phyloP scores from a whole-genome alignment of 2,888 invertebrate species.

The Augiades crinisus region DNA sequence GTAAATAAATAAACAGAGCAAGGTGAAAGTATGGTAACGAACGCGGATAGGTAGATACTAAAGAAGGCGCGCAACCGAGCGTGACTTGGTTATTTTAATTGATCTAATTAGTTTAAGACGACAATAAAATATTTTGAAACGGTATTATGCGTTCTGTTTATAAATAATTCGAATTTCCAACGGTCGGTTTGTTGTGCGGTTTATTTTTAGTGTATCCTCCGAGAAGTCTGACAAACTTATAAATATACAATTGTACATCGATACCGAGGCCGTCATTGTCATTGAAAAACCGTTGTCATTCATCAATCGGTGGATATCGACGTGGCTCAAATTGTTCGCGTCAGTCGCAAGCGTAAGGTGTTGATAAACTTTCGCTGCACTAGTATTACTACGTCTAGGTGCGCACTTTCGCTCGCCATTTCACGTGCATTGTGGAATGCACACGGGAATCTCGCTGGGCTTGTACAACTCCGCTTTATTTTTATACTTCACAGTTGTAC shows the following conservation, averaged over 20 bases:
- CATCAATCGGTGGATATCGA: constrained; percentile 2
- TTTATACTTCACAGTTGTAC: too few species aligned
- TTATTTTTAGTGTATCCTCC: not conserved
- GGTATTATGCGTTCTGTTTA: not conserved
- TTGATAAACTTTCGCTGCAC: constrained; percentile 61
- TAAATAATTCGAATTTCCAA: not conserved
- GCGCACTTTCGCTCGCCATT: constrained; percentile 59
- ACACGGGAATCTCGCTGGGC: constrained; percentile 27
- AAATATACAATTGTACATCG: not conserved
- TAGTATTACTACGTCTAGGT: constrained; percentile 25
- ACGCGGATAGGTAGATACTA: constrained; percentile 9
- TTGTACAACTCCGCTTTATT: constrained; percentile 1
- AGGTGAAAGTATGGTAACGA: constrained; percentile 36
- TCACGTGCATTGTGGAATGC: constrained; percentile 31
- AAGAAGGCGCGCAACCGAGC: not conserved
- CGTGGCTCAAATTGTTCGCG: constrained; percentile 21
- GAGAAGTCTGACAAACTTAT: not conserved
- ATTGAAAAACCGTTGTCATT: not conserved
- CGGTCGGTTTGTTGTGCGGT: not conserved
- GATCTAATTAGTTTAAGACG: not conserved
- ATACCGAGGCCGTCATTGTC: not conserved
- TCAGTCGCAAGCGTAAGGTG: constrained; percentile 30
- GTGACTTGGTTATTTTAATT: not conserved
- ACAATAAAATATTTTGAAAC: not conserved
- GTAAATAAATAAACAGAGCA: constrained; percentile 9